A percentile compares a stretch with the other conserved stretches of the same genome.
phyloP scores from a whole-genome alignment of 2,113 vertebrate species.

The Pollimyrus isidori region DNA sequence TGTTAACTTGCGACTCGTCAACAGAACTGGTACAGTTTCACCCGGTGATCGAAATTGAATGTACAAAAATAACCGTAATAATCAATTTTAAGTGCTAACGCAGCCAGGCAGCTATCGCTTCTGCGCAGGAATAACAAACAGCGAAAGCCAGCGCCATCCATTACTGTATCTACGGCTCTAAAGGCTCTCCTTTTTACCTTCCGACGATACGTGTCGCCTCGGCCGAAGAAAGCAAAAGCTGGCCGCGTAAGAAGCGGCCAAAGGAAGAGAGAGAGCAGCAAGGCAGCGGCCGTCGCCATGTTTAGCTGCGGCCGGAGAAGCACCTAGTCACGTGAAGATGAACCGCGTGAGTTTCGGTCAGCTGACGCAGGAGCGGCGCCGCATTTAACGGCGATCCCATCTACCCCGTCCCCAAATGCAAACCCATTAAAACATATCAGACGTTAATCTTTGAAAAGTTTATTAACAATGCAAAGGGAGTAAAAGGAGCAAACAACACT shows the following conservation, averaged over 20 bases:
- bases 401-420: neutral
- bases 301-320: neutral
- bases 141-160: neutral
- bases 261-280: neutral
- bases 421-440: neutral
- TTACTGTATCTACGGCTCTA: neutral
- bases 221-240: neutral
- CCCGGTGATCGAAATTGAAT: neutral
- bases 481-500: conserved; percentile 21
- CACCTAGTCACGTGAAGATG: neutral
- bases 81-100: neutral
- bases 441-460: conserved; percentile 7
- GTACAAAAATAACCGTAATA: neutral
- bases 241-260: neutral
- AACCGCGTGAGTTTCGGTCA: neutral
- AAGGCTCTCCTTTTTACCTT: conserved; percentile 9
- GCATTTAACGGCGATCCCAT: neutral
- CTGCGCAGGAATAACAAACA: neutral
- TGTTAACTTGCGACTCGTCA: neutral
- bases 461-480: conserved; percentile 30
- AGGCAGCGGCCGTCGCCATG: neutral
- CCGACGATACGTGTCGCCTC: conserved; percentile 5
- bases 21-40: neutral
- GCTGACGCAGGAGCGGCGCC: neutral
- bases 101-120: neutral